Percentiles rank a stretch among this genome's conserved stretches.
phyloP scores from a whole-genome alignment of 1,140 invertebrate genomes.

The Coptotermes formosanus region DNA sequence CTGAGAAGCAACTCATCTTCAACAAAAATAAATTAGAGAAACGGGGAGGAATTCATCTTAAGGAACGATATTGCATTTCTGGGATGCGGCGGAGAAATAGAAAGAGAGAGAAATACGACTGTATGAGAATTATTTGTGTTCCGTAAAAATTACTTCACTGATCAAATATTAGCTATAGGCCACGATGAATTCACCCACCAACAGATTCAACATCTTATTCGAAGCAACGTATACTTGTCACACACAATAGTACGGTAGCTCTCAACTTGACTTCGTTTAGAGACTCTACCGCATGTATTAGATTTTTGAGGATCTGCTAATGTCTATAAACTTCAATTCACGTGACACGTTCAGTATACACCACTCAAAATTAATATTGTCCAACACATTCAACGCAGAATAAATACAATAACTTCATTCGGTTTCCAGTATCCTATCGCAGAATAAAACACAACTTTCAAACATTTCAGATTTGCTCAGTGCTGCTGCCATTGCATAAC shows the following conservation, averaged over 20 bases:
- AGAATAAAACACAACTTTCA: too few relatives aligned
- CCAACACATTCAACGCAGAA: too few relatives aligned
- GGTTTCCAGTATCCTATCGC: too few relatives aligned
- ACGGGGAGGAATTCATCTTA: neutral
- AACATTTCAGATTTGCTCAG: too few relatives aligned
- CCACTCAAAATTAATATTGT: too few relatives aligned
- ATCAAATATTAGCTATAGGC: conserved; percentile 13
- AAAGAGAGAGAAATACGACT: neutral
- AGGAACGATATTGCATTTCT: conserved; percentile 11
- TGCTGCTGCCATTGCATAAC: too few relatives aligned
- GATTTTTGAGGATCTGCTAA: too few relatives aligned
- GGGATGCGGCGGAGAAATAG: neutral
- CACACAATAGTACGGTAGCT: neutral
- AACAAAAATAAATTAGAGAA: neutral
- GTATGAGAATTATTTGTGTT: conserved; percentile 13
- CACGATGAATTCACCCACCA: neutral
- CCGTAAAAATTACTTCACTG: conserved; percentile 15
- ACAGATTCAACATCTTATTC: neutral
- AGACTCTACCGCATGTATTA: neutral
- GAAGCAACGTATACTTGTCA: neutral
- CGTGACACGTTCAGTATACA: too few relatives aligned
- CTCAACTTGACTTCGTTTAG: neutral
- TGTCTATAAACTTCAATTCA: too few relatives aligned
- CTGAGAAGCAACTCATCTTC: neutral
- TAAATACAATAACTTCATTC: too few relatives aligned